phyloP scores from a whole-genome alignment of 2,113 vertebrate genomes.

The Acanthochromis polyacanthus region DNA sequence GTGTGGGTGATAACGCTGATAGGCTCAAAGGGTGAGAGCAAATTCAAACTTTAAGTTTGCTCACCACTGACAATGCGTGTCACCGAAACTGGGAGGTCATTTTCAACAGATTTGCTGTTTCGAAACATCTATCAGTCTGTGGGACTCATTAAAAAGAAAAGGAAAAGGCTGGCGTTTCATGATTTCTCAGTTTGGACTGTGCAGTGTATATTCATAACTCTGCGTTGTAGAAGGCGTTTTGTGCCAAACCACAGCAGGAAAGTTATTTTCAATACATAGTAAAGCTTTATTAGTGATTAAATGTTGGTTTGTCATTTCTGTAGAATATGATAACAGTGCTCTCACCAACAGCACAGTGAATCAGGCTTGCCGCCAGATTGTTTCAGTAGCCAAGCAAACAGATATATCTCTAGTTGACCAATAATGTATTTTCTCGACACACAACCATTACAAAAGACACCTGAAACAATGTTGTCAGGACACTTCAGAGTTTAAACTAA shows the following conservation, averaged over 20 bases:
- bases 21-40: slow-evolving; percentile 51
- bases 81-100: slow-evolving; percentile 30
- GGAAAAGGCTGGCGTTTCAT: neutral
- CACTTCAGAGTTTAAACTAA: too few relatives aligned
- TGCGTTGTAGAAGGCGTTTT: neutral
- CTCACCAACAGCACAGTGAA: neutral
- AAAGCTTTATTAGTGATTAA: neutral
- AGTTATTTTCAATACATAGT: neutral
- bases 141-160: neutral
- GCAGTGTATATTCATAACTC: neutral
- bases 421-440: neutral
- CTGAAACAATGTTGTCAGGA: too few relatives aligned
- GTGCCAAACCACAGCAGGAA: neutral
- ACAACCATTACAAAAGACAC: too few relatives aligned
- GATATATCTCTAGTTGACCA: neutral
- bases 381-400: neutral
- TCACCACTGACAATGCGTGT: slow-evolving; percentile 38
- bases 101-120: neutral
- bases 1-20: slow-evolving; percentile 53
- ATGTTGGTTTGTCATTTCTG: neutral
- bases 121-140: neutral
- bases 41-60: slow-evolving; percentile 48
- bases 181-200: neutral
- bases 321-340: neutral
- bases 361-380: neutral